Conservation (phyloP, 2,797 vertebrate genomes). For the Sebastes hubbsi region DNA sequence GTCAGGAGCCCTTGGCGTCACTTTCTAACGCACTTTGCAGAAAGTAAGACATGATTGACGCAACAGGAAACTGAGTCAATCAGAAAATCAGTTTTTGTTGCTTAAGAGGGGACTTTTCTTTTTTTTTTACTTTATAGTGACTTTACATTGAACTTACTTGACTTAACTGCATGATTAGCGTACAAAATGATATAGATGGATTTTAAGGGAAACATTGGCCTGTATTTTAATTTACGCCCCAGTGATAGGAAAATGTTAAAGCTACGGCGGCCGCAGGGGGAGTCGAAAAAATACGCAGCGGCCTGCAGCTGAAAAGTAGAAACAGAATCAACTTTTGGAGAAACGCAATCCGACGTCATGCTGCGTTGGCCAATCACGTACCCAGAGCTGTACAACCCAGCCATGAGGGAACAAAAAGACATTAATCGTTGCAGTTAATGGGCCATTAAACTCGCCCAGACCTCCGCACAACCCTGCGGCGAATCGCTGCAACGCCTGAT, state of each 20-base stretch:
- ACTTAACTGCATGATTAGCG: background rate
- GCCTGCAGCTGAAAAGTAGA: rapidly evolving
- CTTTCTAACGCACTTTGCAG: background rate
- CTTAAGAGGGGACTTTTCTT: slow-evolving; percentile 19
- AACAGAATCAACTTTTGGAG: no score
- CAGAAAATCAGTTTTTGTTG: slow-evolving; percentile 25
- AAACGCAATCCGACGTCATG: no score
- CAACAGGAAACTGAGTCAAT: slow-evolving; percentile 14
- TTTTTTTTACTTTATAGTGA: background rate
- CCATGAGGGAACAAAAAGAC: no score
- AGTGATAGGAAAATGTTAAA: no score
- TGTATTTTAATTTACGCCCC: background rate
- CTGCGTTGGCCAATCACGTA: no score
- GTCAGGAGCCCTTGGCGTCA: background rate
- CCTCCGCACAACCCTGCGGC: no score
- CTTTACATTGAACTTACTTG: background rate
- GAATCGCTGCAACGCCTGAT: no score
- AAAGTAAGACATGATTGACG: background rate
- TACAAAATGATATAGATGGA: background rate
- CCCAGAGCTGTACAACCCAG: no score
- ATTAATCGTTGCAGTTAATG: no score
- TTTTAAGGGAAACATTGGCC: background rate
- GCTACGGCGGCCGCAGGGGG: no score
- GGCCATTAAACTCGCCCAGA: no score
- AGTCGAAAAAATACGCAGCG: rapidly evolving